Evolutionary conservation across 2,888 invertebrate genomes (phyloP).

Genomic region (Caenorhabditis doughertyi): DNA sequence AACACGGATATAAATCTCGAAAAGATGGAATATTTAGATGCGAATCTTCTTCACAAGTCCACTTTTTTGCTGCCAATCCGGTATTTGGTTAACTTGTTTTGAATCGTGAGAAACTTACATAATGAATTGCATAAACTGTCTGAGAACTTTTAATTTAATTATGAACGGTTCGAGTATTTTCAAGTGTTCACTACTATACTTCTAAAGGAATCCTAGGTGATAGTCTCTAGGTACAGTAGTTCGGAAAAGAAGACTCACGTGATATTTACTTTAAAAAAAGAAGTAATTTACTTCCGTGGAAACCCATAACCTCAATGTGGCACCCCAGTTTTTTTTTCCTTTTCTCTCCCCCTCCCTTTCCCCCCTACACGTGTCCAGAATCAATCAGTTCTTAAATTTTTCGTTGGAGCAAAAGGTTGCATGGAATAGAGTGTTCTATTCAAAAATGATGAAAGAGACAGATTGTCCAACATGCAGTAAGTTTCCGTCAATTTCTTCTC

Average conservation of each 20-base stretch:
- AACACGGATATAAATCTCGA: slow-evolving; percentile 34
- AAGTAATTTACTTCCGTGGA: too few relatives aligned
- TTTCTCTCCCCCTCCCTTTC: not conserved
- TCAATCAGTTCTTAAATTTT: not conserved
- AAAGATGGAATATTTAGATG: slow-evolving; percentile 12
- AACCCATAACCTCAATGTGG: too few relatives aligned
- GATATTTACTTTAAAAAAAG: too few relatives aligned
- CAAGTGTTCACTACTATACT: too few relatives aligned
- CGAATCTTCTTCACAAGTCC: slow-evolving; percentile 47
- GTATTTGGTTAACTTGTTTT: slow-evolving; percentile 5
- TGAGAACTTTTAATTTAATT: too few relatives aligned
- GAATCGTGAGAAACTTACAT: not conserved
- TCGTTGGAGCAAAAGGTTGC: slow-evolving; percentile 15
- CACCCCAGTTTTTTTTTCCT: too few relatives aligned
- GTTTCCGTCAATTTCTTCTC: not conserved
- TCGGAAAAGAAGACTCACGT: too few relatives aligned
- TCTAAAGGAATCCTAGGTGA: too few relatives aligned
- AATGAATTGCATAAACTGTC: slow-evolving; percentile 1
- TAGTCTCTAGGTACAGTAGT: too few relatives aligned
- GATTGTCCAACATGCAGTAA: slow-evolving; percentile 63
- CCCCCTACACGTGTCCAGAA: not conserved
- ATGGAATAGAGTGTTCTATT: slow-evolving; percentile 22
- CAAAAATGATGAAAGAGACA: slow-evolving; percentile 53
- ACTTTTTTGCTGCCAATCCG: not conserved
- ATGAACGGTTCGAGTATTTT: too few relatives aligned